A percentile compares a stretch with the other conserved stretches of the same genome.
These are phyloP conservation scores for Chloebia gouldiae DNA, from an alignment of 2,113 vertebrate genomes.

Conservation along the genomic window DNA sequence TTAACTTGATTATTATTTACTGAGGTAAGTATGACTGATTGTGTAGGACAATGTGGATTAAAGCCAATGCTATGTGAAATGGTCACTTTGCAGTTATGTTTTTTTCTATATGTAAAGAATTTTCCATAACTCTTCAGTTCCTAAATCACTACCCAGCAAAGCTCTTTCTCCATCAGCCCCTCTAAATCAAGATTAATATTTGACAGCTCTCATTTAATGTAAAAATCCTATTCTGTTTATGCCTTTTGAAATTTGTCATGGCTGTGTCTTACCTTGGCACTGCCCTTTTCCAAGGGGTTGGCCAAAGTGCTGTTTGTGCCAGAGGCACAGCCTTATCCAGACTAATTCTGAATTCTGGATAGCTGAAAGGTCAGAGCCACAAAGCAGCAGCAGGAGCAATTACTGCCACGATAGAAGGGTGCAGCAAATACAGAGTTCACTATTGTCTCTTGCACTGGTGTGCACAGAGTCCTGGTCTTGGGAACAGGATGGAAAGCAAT, in stretches of 20 bases:
- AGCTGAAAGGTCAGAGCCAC: conserved; percentile 44
- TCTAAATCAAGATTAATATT: not conserved
- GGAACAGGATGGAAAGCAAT: not conserved
- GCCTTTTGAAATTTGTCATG: not conserved
- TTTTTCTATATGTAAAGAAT: not conserved
- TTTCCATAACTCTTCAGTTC: not conserved
- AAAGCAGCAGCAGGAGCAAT: conserved; percentile 33
- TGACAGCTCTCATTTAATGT: not conserved
- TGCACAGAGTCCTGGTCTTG: not conserved
- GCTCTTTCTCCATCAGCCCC: not conserved
- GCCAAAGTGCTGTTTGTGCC: not conserved
- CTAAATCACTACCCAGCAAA: not conserved
- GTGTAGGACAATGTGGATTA: not conserved
- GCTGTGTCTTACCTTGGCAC: not conserved
- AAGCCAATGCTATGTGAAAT: not conserved
- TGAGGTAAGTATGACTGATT: not conserved
- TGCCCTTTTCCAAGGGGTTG: not conserved
- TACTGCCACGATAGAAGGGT: not conserved
- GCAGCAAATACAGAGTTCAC: not conserved
- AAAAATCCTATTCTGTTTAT: not conserved
- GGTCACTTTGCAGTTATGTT: not conserved
- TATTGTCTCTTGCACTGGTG: not conserved
- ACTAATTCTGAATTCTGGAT: conserved; percentile 9
- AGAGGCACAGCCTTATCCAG: not conserved
- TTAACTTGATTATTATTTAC: not conserved